phyloP scores from a whole-genome alignment of 2,113 vertebrate species.

The Oncorhynchus nerka region DNA sequence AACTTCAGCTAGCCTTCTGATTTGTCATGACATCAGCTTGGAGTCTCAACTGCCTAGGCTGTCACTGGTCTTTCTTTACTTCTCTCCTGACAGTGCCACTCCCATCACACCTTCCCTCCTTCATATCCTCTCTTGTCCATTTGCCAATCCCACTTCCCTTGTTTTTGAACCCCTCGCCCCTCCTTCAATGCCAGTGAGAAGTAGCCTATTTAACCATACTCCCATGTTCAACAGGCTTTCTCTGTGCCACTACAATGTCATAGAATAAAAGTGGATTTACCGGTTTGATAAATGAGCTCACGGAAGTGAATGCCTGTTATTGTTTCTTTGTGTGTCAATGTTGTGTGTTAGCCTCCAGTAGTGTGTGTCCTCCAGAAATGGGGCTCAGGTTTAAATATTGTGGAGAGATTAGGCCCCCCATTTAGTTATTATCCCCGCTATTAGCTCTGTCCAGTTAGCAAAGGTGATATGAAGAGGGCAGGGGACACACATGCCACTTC shows the following conservation, averaged over 20 bases:
- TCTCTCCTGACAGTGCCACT: too few species aligned
- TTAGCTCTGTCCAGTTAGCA: constrained; percentile 9
- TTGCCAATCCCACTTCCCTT: too few species aligned
- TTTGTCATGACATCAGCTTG: neutral
- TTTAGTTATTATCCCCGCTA: constrained; percentile 20
- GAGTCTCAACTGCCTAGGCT: neutral
- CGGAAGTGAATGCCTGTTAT: neutral
- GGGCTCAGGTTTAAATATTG: constrained; percentile 17
- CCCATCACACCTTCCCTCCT: constrained; percentile 6
- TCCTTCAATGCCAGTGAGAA: constrained; percentile 37
- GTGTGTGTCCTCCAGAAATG: constrained; percentile 6
- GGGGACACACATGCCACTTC: neutral
- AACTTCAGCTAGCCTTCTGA: neutral
- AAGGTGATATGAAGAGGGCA: neutral
- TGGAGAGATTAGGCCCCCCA: constrained; percentile 12
- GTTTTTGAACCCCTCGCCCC: neutral
- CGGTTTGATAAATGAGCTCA: constrained; percentile 54
- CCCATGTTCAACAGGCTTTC: constrained; percentile 50
- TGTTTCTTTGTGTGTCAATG: too few species aligned
- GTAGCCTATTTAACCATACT: constrained; percentile 36
- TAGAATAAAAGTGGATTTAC: constrained; percentile 58
- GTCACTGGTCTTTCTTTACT: neutral
- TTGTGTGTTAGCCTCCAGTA: neutral
- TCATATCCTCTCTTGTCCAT: constrained; percentile 12
- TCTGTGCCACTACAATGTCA: neutral